phyloP scores from a whole-genome alignment of 1,140 invertebrate species.

The Formica exsecta region DNA sequence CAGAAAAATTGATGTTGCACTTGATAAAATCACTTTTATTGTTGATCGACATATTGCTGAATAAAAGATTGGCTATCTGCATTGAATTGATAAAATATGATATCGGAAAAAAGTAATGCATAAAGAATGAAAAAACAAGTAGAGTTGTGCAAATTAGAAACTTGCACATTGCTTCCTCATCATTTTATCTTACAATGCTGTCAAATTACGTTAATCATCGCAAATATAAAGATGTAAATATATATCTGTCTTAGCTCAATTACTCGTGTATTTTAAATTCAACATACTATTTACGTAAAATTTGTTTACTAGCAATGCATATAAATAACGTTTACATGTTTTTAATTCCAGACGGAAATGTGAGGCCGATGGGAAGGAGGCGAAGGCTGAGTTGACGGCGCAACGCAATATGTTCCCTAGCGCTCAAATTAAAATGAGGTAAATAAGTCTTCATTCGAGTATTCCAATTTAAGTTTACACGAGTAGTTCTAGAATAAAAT shows the following conservation, averaged over 20 bases:
- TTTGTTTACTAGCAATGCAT: background rate
- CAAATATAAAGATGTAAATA: background rate
- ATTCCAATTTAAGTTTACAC: slow-evolving; percentile 25
- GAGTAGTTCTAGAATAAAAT: background rate
- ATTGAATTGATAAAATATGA: background rate
- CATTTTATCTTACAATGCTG: no score
- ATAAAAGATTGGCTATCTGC: no score
- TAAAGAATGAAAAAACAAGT: no score
- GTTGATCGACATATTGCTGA: background rate
- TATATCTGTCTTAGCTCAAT: background rate
- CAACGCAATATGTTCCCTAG: slow-evolving; percentile 88
- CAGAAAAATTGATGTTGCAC: background rate
- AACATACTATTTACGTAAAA: background rate
- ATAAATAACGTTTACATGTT: slow-evolving; percentile 24
- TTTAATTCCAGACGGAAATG: slow-evolving; percentile 86
- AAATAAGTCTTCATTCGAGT: slow-evolving; percentile 70
- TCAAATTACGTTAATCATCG: background rate
- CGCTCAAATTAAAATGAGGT: slow-evolving; percentile 90
- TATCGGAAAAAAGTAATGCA: background rate
- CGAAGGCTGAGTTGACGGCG: slow-evolving; percentile 88
- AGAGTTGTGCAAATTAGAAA: no score
- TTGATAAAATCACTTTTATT: background rate
- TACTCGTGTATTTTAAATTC: background rate
- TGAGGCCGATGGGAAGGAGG: slow-evolving; percentile 89
- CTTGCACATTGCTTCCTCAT: no score